Percentiles rank a stretch among this genome's conserved stretches.
phyloP scores from a whole-genome alignment of 1,140 invertebrate genomes.

The Diuraphis noxia region DNA sequence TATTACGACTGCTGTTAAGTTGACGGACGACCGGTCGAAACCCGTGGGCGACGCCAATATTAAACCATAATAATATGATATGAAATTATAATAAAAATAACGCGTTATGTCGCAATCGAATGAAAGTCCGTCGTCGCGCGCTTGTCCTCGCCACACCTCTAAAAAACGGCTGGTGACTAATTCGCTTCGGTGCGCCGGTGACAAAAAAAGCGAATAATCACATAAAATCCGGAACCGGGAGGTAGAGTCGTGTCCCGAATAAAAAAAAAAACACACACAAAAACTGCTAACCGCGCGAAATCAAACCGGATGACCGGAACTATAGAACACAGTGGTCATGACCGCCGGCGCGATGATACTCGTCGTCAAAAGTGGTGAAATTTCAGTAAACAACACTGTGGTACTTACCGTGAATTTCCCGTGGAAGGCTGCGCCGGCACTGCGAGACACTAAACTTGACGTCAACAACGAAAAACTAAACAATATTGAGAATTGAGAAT shows the following conservation, averaged over 20 bases:
- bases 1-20: not conserved
- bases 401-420: not conserved
- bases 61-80: not conserved
- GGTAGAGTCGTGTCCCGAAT: not conserved
- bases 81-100: not conserved
- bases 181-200: not conserved
- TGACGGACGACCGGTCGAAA: not conserved
- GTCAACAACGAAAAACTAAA: not conserved
- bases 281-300: not conserved
- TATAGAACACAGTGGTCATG: not conserved
- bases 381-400: not conserved
- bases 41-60: not conserved
- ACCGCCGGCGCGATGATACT: not conserved
- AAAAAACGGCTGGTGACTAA: not conserved
- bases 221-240: not conserved
- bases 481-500: no score
- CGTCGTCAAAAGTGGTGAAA: not conserved
- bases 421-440: not conserved
- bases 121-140: not conserved
- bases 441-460: not conserved
- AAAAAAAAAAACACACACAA: not conserved
- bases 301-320: not conserved
- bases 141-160: constrained; percentile 42
- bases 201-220: not conserved
- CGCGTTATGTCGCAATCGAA: constrained; percentile 21